Conservation (phyloP, 2,113 vertebrate genomes). For the Microtus oregoni region DNA sequence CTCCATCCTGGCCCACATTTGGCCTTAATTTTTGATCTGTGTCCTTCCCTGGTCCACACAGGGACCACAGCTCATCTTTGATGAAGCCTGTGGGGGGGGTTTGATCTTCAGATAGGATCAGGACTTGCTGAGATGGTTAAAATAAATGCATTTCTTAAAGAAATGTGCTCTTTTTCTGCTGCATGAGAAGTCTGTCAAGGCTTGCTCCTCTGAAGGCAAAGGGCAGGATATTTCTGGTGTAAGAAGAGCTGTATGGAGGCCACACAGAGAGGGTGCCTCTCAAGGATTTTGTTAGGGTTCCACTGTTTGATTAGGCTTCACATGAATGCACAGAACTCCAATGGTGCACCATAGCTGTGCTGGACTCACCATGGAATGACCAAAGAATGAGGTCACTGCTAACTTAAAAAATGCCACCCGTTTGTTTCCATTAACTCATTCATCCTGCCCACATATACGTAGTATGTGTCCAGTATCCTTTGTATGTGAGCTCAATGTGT, state of each 20-base stretch:
- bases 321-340: neutral
- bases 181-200: neutral
- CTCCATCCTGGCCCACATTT: conserved; percentile 52
- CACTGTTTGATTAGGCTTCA: neutral
- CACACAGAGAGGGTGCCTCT: neutral
- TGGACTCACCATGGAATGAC: neutral
- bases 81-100: neutral
- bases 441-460: neutral
- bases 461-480: neutral
- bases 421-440: neutral
- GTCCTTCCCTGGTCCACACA: conserved; percentile 8
- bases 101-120: conserved; percentile 60
- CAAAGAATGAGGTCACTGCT: neutral
- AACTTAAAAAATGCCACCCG: neutral
- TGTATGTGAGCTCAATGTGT: neutral
- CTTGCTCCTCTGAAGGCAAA: neutral
- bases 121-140: conserved; percentile 73
- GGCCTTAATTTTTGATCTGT: conserved; percentile 62
- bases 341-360: neutral
- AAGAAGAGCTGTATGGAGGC: neutral
- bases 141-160: conserved; percentile 67
- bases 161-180: conserved; percentile 5
- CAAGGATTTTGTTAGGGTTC: neutral
- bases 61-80: conserved; percentile 18
- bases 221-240: rapidly evolving